These are phyloP conservation scores for Rana temporaria DNA, from an alignment of 2,113 vertebrate species.

Conservation along the genomic window DNA sequence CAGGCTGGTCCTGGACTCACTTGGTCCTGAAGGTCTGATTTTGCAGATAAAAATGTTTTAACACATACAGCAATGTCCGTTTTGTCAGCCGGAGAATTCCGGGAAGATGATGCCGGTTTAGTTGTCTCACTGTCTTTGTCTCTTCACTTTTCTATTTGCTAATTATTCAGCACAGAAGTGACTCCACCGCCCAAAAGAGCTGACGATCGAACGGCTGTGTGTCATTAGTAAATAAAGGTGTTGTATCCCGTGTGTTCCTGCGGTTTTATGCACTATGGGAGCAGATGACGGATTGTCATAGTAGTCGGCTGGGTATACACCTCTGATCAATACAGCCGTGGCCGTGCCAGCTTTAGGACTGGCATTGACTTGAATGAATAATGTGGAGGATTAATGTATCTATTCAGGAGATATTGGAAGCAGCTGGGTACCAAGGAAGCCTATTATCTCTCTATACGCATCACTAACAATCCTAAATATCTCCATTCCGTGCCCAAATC, in stretches of 20 bases:
- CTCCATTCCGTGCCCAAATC: not conserved
- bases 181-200: conserved; percentile 13
- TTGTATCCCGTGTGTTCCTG: not conserved
- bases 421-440: conserved; percentile 6
- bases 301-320: not conserved
- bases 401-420: conserved; percentile 27
- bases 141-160: not conserved
- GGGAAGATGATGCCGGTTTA: conserved; percentile 19
- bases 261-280: not conserved
- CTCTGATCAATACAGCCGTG: conserved; percentile 24
- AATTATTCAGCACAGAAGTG: not conserved
- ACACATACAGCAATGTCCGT: no score
- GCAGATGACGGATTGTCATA: conserved; percentile 15
- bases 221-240: conserved; percentile 1
- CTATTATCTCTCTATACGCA: conserved; percentile 27
- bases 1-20: no score
- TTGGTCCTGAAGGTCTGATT: no score
- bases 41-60: no score
- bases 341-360: not conserved
- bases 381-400: conserved; percentile 35
- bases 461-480: conserved; percentile 35
- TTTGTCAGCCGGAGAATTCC: no score
- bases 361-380: conserved; percentile 8
- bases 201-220: conserved; percentile 24
- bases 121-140: not conserved